phyloP scores from a whole-genome alignment of 2,113 vertebrate species.

The Procavia capensis region DNA sequence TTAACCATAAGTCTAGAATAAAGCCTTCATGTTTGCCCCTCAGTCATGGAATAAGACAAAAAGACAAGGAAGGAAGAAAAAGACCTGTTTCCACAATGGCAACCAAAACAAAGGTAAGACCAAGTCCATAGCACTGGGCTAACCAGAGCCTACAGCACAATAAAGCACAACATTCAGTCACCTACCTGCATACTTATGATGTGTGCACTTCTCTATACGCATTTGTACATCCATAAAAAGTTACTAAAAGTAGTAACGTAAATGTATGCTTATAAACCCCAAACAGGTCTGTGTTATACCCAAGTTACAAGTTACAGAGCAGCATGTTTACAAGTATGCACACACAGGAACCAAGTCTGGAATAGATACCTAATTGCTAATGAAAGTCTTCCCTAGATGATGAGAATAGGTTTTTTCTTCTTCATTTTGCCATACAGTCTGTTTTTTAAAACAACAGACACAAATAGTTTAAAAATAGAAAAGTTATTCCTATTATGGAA shows the following conservation, averaged over 20 bases:
- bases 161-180: not conserved
- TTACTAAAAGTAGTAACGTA: not conserved
- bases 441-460: not conserved
- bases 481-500: not conserved
- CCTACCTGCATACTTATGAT: not conserved
- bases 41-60: slow-evolving; percentile 50
- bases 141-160: not conserved
- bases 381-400: not conserved
- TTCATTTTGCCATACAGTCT: not conserved
- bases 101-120: slow-evolving; percentile 33
- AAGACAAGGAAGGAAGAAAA: slow-evolving; percentile 10
- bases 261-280: not conserved
- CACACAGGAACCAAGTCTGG: not conserved
- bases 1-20: not conserved
- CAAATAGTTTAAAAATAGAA: slow-evolving; percentile 53
- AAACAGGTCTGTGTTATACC: not conserved
- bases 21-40: slow-evolving; percentile 48
- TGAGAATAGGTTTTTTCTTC: slow-evolving; percentile 1
- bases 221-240: not conserved
- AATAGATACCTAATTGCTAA: not conserved
- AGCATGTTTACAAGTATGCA: not conserved
- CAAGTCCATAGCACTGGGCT: not conserved
- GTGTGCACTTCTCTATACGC: not conserved
- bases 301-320: not conserved
- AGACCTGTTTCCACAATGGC: slow-evolving; percentile 21